Conservation (phyloP, 1,140 invertebrate species). For the Steinernema khuongi region DNA sequence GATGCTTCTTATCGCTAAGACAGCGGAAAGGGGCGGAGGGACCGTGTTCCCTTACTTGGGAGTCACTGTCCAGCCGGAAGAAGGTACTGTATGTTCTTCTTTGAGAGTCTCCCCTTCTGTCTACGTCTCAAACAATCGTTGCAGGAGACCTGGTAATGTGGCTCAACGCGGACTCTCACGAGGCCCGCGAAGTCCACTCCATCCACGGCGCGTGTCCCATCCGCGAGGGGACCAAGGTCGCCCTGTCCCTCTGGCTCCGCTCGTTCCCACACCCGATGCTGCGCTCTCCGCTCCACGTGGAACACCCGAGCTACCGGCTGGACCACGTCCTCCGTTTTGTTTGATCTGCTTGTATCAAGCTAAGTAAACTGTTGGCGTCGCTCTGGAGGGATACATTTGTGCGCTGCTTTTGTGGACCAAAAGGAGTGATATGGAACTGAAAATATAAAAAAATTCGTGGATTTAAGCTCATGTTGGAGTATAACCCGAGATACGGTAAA, state of each 20-base stretch:
- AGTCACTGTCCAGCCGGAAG: constrained; percentile 16
- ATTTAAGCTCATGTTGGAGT: too few relatives aligned
- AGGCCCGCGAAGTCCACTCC: constrained; percentile 8
- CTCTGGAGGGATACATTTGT: not conserved
- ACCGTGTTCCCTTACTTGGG: constrained; percentile 26
- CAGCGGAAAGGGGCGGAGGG: constrained; percentile 28
- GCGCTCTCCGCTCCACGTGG: not conserved
- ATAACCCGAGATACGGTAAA: too few relatives aligned
- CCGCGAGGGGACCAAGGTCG: constrained; percentile 15
- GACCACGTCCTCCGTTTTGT: not conserved
- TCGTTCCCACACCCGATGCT: not conserved
- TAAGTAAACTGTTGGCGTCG: not conserved
- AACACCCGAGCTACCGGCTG: not conserved
- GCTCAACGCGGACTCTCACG: constrained; percentile 13
- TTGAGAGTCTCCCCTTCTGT: too few relatives aligned
- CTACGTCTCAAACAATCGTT: constrained; percentile 3
- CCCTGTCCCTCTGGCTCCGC: constrained; percentile 27
- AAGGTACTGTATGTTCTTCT: constrained; percentile 9
- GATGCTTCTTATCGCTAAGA: constrained; percentile 24
- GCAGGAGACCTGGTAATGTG: not conserved
- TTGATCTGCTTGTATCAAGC: constrained; percentile 2
- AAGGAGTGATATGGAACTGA: too few relatives aligned
- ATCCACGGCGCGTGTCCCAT: constrained; percentile 26
- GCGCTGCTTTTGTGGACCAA: too few relatives aligned
- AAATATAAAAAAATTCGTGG: too few relatives aligned